phyloP scores from a whole-genome alignment of 2,888 invertebrate species.

The Fissipunctia ypsillon region DNA sequence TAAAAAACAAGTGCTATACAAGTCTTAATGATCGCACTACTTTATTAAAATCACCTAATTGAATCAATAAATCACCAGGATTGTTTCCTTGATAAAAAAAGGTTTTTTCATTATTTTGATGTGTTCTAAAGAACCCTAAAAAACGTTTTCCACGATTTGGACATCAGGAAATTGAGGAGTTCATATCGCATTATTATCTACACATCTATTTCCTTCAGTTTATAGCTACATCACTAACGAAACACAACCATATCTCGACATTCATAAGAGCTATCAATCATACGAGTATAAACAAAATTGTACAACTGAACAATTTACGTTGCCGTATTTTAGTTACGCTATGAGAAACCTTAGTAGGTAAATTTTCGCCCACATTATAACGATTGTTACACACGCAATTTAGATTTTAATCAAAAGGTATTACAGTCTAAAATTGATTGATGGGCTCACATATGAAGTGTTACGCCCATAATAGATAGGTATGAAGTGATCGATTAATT shows the following conservation, averaged over 20 bases:
- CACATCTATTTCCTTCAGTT: slow-evolving; percentile 70
- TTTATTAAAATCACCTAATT: slow-evolving; percentile 5
- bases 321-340: slow-evolving; percentile 57
- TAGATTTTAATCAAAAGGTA: slow-evolving; percentile 36
- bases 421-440: slow-evolving; percentile 55
- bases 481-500: slow-evolving; percentile 64
- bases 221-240: slow-evolving; percentile 45
- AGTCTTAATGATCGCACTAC: slow-evolving; percentile 1
- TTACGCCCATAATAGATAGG: slow-evolving; percentile 47
- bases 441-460: slow-evolving; percentile 38
- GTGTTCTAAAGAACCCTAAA: slow-evolving; percentile 65
- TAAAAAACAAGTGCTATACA: no score
- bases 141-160: slow-evolving; percentile 70
- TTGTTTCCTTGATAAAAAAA: slow-evolving; percentile 7
- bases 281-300: not conserved
- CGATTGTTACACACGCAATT: slow-evolving; percentile 43
- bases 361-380: slow-evolving; percentile 49
- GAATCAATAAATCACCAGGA: no score
- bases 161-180: slow-evolving; percentile 76
- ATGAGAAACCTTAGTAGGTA: slow-evolving; percentile 59
- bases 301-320: slow-evolving; percentile 2
- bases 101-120: not conserved
- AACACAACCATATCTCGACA: slow-evolving; percentile 7
- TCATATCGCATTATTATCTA: slow-evolving; percentile 64
- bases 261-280: slow-evolving; percentile 7